Conservation (phyloP, 37 sponge, comb jelly and placozoan genomes). For the Beroe ovata region DNA sequence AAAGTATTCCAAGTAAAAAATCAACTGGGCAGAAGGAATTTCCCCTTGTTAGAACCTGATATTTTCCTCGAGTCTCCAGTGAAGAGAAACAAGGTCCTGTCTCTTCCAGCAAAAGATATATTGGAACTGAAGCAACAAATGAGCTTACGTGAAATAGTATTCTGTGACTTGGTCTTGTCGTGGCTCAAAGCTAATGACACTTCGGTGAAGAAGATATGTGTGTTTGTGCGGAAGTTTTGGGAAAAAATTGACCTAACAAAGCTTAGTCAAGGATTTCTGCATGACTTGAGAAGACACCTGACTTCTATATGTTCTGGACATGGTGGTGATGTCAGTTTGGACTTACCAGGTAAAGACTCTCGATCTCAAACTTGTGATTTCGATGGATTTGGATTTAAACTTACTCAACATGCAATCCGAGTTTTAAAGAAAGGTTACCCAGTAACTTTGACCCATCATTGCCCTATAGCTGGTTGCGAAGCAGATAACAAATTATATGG, state of each 20-base stretch:
- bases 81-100: background rate
- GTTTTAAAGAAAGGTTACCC: background rate
- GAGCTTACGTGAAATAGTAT: background rate
- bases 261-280: constrained; percentile 1
- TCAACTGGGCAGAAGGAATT: background rate
- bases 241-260: background rate
- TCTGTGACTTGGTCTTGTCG: background rate
- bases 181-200: constrained; percentile 2
- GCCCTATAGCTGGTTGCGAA: background rate
- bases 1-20: background rate
- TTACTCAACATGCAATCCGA: background rate
- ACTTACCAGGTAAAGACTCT: background rate
- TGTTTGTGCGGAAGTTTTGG: background rate
- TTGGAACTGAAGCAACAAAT: background rate
- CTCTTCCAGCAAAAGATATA: background rate
- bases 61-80: background rate
- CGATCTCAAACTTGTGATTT: background rate
- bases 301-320: background rate
- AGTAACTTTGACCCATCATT: background rate
- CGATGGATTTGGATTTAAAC: background rate
- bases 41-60: background rate
- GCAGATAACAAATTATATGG: background rate
- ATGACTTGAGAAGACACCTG: background rate
- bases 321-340: background rate
- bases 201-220: background rate